Evolutionary conservation across 2,797 vertebrate genomes (phyloP), one percentile per base, ranked within the genome.

Genomic region (Prionace glauca): DNA sequence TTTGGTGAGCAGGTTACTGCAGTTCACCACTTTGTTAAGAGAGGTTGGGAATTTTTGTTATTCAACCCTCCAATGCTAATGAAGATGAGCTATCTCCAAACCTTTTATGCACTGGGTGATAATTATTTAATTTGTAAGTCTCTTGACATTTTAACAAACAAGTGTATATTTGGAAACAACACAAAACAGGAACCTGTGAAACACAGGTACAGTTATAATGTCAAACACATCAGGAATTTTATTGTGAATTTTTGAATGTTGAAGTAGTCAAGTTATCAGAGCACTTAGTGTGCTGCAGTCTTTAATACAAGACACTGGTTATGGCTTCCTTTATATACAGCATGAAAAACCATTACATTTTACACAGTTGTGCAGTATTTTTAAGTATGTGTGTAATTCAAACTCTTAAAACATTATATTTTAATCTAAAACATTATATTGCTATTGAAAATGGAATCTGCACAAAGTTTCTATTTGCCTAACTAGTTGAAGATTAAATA

Each of bases 121-220:
- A 72, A 50, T 9, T 45, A 18, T 65, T 65, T 92, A 69, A 92
- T 93, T 93, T 71, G n/a, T 71, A 94, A 69, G 67, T 14, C 45
- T 45, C 72, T 50, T 94, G n/a, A 72, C 36, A 71, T 72, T 72
- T 72, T 94, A 69, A 71, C 62, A 93, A 93, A 12, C 69, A 94
- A 69, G 41, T 94, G 16, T 94, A 45, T 72, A 12, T 22, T 94
- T 45, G 41, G 92, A 45, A 72, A 41, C 67, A 92, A 18, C 62
- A 92, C 32, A 67, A 69, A 94, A 72, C 90, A 94, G 50, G 67
- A 29, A 74, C 36, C 86, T 56, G 45, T 90, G 87, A 62, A 90
- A 62, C 56, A 62, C 29, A 16, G 50, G 50, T 90, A 62, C 22
- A 62, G 87, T 90, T 62, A 90, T 29, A 62, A 90, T 32, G 24